Evolutionary conservation across 2,888 invertebrate species (phyloP).

Genomic region (Caenorhabditis angaria): DNA sequence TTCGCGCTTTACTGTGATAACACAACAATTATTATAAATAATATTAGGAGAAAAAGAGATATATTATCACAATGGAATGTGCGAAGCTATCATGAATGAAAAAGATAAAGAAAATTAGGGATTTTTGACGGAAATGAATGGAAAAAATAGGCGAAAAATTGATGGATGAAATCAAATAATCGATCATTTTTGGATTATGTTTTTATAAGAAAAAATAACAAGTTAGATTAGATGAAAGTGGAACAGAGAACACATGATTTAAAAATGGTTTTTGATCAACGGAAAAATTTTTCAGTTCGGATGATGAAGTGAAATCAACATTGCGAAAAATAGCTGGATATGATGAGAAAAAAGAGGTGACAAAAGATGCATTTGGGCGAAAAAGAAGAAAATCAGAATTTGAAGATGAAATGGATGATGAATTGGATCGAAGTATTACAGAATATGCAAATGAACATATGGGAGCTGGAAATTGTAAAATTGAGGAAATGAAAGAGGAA

Average conservation of each 20-base stretch:
- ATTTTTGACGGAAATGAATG: slow-evolving; percentile 17
- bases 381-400: slow-evolving; percentile 48
- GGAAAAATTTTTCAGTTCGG: slow-evolving; percentile 55
- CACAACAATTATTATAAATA: too few relatives aligned
- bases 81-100: too few relatives aligned
- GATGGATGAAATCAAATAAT: slow-evolving; percentile 11
- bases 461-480: slow-evolving; percentile 20
- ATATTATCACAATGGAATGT: too few relatives aligned
- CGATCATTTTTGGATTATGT: neutral
- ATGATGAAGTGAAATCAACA: slow-evolving; percentile 60
- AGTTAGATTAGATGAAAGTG: too few relatives aligned
- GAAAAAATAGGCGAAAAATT: slow-evolving; percentile 7
- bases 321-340: slow-evolving; percentile 54
- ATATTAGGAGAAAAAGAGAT: too few relatives aligned
- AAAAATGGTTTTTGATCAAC: slow-evolving; percentile 6
- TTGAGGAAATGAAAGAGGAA: slow-evolving; percentile 27
- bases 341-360: slow-evolving; percentile 28
- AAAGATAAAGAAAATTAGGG: too few relatives aligned
- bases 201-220: too few relatives aligned
- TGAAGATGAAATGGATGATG: slow-evolving; percentile 61
- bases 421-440: slow-evolving; percentile 53
- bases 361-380: slow-evolving; percentile 42
- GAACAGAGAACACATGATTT: too few relatives aligned
- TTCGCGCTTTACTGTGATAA: neutral
- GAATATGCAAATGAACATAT: slow-evolving; percentile 49